Evolutionary conservation across 1,140 invertebrate species (phyloP), one percentile per base, ranked within the genome.

Genomic region (Apocrypta bakeri): DNA sequence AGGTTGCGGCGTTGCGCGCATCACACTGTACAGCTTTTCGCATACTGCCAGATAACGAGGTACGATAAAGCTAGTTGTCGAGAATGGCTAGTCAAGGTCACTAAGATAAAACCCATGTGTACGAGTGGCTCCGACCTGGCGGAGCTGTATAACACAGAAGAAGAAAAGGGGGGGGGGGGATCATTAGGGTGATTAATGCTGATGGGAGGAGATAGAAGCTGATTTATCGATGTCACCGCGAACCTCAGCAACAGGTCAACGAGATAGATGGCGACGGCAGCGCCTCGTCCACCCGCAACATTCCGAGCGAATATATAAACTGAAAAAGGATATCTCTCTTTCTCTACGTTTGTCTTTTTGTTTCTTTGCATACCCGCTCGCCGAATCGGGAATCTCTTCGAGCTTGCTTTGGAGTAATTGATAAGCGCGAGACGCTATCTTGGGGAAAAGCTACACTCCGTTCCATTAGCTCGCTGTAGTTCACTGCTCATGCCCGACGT

Each of bases 181-280:
- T 91, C 90, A 91, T 91, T 92, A 92, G 88, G 88, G 90, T 91
- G 90, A 92, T 92, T 91, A 92, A 92, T 92, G 91, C 88, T 87
- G 91, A 91, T 91, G 88, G 85, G 85, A 80, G 79, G 84, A 85
- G 90, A 91, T 91, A 91, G 85, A 42, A 84, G 88, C 86, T 91
- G 91, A 91, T 92, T 91, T 91, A 92, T 92, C 89, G 90, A 88
- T 91, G 90, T 92, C 90, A 87, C 89, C 87, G 85, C 48, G 48
- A n/a, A 21, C 48, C 48, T 84, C 56, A 7, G 4, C 87, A 87
- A 88, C 86, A 87, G 86, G 89, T 90, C 89, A 86, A 85, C 87
- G 88, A 90, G 90, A 90, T 90, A 90, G 91, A 91, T 91, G 87
- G 87, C 86, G 83, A 61, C 17, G 40, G 4, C 40, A 17, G 48